Percentiles rank a stretch among this genome's conserved stretches.
Evolutionary conservation across 2,113 vertebrate species (phyloP).

Genomic region (Todiramphus saurophagus): DNA sequence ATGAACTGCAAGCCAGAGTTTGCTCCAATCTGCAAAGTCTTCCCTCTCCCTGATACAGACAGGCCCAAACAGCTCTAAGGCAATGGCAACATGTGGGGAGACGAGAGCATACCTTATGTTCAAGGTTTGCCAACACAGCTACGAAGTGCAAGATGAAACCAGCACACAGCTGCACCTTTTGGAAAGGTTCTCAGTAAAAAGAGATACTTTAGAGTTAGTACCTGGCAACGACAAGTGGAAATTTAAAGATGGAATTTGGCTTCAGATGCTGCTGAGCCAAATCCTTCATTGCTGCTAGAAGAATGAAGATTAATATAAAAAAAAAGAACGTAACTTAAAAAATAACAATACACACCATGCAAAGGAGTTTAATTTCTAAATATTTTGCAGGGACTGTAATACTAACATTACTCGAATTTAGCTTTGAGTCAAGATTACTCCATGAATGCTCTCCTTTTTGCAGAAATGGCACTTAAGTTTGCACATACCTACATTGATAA

Average conservation of each 20-base stretch:
- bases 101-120: conserved; percentile 68
- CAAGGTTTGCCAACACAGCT: conserved; percentile 71
- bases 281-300: conserved; percentile 54
- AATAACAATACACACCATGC: not conserved
- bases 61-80: conserved; percentile 65
- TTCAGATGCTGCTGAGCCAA: conserved; percentile 54
- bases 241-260: conserved; percentile 73
- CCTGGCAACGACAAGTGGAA: conserved; percentile 77
- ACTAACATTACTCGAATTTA: not conserved
- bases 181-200: conserved; percentile 72
- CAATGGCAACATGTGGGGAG: conserved; percentile 65
- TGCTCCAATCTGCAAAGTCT: conserved; percentile 41
- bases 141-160: conserved; percentile 82
- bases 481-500: not conserved
- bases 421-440: not conserved
- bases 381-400: not conserved
- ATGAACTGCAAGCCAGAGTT: conserved; percentile 12
- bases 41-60: conserved; percentile 72
- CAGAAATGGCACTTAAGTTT: not conserved
- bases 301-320: conserved; percentile 12
- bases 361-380: not conserved
- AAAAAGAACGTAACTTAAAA: conserved; percentile 12
- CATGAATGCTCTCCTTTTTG: not conserved
- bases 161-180: conserved; percentile 78
- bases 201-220: conserved; percentile 73